A percentile compares a stretch with the other conserved stretches of the same genome.
Evolutionary conservation across 2,113 vertebrate genomes (phyloP).

Genomic region (Chamaea fasciata): DNA sequence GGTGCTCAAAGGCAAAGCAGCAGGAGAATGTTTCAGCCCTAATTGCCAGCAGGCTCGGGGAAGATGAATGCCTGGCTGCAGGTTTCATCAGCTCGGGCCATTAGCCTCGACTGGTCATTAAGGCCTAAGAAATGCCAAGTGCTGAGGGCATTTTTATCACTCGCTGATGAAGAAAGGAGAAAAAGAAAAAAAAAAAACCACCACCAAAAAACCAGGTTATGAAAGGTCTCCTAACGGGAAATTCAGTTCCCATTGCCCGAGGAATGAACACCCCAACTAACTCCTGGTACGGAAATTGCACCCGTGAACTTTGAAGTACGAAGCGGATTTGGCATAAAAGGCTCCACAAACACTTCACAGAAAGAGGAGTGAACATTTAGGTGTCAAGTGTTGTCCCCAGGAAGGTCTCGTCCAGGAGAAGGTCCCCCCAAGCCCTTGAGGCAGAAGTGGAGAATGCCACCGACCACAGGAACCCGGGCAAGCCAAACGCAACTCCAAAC

Average conservation of each 20-base stretch:
- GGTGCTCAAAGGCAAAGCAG: background rate
- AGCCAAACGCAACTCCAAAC: background rate
- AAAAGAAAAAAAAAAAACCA: background rate
- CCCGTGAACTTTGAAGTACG: rapidly evolving
- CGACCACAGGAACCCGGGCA: background rate
- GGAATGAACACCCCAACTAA: rapidly evolving
- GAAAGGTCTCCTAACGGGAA: background rate
- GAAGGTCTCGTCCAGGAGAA: background rate
- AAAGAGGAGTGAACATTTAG: rapidly evolving
- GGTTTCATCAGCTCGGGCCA: background rate
- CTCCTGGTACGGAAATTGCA: background rate
- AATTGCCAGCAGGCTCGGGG: background rate
- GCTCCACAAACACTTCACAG: background rate
- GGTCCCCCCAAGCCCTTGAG: background rate
- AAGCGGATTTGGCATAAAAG: background rate
- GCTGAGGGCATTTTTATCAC: background rate
- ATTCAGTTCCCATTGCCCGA: background rate
- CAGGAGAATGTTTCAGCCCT: constrained; percentile 29
- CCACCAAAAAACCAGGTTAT: background rate
- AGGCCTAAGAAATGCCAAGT: background rate
- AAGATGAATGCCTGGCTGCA: constrained; percentile 31
- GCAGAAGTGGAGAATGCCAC: background rate
- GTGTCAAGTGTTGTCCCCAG: rapidly evolving
- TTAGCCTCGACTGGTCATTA: background rate
- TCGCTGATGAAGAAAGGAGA: background rate